Evolutionary conservation across 2,888 invertebrate genomes (phyloP).

Genomic region (Elmis aenea): DNA sequence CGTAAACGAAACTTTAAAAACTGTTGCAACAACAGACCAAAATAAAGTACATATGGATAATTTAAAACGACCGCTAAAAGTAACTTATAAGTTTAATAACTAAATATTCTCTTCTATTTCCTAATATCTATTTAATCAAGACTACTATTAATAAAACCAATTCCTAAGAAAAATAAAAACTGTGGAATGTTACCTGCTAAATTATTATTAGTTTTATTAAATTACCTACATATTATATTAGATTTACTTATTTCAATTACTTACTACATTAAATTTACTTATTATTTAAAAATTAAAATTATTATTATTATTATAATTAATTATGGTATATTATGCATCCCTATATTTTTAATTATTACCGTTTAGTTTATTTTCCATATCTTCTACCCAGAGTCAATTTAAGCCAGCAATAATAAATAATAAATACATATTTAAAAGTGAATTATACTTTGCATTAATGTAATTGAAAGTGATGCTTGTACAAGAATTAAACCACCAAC

Average conservation of each 20-base stretch:
- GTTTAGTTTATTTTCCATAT: neutral
- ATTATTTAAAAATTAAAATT: too few species aligned
- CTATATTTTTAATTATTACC: neutral
- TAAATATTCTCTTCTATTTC: neutral
- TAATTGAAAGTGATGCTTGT: conserved; percentile 1
- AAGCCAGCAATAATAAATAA: neutral
- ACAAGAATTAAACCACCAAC: neutral
- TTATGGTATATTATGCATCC: neutral
- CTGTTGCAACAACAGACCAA: neutral
- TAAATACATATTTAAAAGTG: neutral
- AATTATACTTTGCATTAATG: conserved; percentile 2
- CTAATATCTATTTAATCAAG: conserved; percentile 5
- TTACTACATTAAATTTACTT: too few species aligned
- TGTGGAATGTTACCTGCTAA: neutral
- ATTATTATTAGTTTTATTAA: neutral
- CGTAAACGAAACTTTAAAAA: neutral
- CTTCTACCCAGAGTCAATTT: neutral
- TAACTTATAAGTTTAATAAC: conserved; percentile 1
- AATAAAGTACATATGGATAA: neutral
- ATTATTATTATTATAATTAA: too few species aligned
- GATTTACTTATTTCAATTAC: too few species aligned
- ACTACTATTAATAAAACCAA: conserved; percentile 9
- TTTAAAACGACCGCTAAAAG: conserved; percentile 3
- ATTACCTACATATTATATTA: neutral
- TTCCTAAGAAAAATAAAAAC: neutral